phyloP scores from a whole-genome alignment of 2,113 vertebrate genomes.

The Ceyx margarethae region DNA sequence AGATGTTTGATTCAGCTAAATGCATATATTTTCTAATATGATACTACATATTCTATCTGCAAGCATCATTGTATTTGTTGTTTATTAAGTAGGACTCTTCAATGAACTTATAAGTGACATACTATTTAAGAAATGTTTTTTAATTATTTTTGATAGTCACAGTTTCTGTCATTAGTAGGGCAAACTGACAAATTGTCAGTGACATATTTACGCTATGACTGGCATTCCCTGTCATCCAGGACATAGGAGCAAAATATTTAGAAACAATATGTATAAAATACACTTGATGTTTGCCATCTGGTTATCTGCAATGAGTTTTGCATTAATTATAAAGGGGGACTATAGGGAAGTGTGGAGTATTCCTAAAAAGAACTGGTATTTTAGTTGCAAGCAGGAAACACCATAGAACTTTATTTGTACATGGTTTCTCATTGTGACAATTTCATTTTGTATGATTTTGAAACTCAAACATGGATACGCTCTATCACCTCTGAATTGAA shows the following conservation, averaged over 20 bases:
- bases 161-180: slow-evolving; percentile 74
- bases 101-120: slow-evolving; percentile 42
- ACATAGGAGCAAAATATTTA: slow-evolving; percentile 36
- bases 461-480: not conserved
- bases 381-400: slow-evolving; percentile 15
- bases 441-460: not conserved
- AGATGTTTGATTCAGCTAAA: not conserved
- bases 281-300: slow-evolving; percentile 46
- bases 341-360: not conserved
- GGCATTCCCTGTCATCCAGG: slow-evolving; percentile 34
- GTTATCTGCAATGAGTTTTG: slow-evolving; percentile 14
- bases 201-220: slow-evolving; percentile 64
- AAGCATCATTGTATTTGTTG: not conserved
- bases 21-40: not conserved
- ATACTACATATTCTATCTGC: not conserved
- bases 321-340: not conserved
- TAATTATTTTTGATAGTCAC: slow-evolving; percentile 68
- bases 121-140: slow-evolving; percentile 46
- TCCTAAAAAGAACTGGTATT: not conserved
- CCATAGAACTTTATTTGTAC: not conserved
- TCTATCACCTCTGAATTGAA: not conserved
- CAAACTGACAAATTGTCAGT: slow-evolving; percentile 74
- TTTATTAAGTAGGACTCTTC: not conserved
- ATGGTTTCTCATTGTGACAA: not conserved
- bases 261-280: not conserved